These are phyloP conservation scores for Heliopora coerulea DNA, from an alignment of 92 coral and sea anemone genomes.

Conservation along the genomic window DNA sequence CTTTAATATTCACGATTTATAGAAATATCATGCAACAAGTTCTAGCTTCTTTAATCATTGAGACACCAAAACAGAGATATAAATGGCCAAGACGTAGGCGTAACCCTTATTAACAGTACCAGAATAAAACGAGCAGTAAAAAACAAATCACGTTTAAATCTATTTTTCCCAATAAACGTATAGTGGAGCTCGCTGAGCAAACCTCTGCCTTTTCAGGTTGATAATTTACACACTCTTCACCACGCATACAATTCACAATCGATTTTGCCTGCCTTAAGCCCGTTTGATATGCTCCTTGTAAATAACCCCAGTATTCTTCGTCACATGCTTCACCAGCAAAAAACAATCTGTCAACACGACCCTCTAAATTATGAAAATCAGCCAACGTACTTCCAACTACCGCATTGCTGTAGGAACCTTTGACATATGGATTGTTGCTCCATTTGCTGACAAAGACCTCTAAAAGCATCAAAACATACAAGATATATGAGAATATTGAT, in stretches of 20 bases:
- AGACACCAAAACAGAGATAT: too few relatives aligned
- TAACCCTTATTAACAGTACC: too few relatives aligned
- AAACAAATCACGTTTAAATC: too few relatives aligned
- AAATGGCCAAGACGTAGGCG: too few relatives aligned
- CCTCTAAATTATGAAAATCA: conserved; percentile 25
- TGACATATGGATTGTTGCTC: background rate
- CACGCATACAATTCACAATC: background rate
- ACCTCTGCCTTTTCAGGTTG: too few relatives aligned
- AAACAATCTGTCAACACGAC: conserved; percentile 15
- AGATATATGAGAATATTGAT: too few relatives aligned
- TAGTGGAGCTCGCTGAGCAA: too few relatives aligned
- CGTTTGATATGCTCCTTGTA: conserved; percentile 14
- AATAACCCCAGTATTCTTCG: background rate
- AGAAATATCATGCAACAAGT: too few relatives aligned
- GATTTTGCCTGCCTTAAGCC: conserved; percentile 9
- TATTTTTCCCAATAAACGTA: too few relatives aligned
- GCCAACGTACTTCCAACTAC: conserved; percentile 10
- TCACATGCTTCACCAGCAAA: conserved; percentile 18
- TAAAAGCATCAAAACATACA: background rate
- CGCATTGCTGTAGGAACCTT: conserved; percentile 21
- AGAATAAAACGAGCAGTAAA: too few relatives aligned
- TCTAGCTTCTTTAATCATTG: too few relatives aligned
- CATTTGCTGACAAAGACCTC: conserved; percentile 16
- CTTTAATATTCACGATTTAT: too few relatives aligned
- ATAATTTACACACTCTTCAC: background rate